Conservation (phyloP, 1,140 invertebrate species). For the Orchesella cincta region DNA sequence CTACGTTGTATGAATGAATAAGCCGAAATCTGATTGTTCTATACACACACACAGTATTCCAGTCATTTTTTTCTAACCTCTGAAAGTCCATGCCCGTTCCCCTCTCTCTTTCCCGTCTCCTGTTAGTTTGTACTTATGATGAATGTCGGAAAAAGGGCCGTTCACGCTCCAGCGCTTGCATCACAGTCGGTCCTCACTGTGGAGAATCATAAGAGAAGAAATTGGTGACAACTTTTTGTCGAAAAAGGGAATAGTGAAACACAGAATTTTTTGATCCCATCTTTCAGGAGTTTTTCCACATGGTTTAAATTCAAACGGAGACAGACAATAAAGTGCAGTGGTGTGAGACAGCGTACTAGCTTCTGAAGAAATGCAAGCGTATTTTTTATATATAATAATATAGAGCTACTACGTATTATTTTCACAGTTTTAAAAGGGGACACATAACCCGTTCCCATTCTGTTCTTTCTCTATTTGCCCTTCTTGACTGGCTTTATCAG, state of each 20-base stretch:
- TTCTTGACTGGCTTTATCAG: neutral
- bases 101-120: no score
- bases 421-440: neutral
- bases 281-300: slow-evolving; percentile 5
- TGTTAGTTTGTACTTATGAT: no score
- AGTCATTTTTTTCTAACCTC: no score
- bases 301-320: slow-evolving; percentile 10
- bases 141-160: neutral
- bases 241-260: neutral
- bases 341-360: neutral
- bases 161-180: neutral
- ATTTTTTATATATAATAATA: no score
- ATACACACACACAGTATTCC: no score
- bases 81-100: no score
- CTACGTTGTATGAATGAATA: no score
- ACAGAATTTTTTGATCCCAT: slow-evolving; percentile 6
- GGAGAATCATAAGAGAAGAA: neutral
- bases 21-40: no score
- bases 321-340: neutral
- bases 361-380: no score
- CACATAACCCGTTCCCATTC: no score
- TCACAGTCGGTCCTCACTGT: neutral
- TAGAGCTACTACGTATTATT: neutral
- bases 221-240: slow-evolving; percentile 11
- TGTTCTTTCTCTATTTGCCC: neutral